A percentile compares a stretch with the other conserved stretches of the same genome.
Evolutionary conservation across 1,140 invertebrate species (phyloP).

Genomic region (Thalassaphorura encarpata): DNA sequence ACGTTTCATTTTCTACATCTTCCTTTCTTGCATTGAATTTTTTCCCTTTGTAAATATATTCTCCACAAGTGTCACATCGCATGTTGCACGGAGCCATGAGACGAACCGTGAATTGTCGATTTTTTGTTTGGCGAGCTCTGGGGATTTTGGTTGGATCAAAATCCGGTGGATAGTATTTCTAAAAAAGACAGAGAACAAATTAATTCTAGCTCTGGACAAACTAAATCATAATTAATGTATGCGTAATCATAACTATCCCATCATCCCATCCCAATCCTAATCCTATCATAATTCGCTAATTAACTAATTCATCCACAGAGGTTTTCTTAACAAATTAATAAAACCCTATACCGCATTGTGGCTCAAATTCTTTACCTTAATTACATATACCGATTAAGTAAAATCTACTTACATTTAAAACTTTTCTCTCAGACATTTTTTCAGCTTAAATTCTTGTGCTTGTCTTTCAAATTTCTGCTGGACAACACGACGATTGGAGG

Average conservation of each 20-base stretch:
- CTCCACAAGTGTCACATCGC: conserved; percentile 95
- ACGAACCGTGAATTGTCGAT: conserved; percentile 93
- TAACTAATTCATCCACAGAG: too few relatives aligned
- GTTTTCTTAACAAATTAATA: too few relatives aligned
- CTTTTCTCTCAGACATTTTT: conserved; percentile 85
- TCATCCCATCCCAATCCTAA: too few relatives aligned
- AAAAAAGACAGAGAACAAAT: conserved; percentile 35
- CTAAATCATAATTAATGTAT: too few relatives aligned
- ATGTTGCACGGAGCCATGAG: conserved; percentile 99
- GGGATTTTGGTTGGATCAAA: conserved; percentile 99
- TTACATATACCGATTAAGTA: conserved; percentile 2
- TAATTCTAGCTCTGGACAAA: too few relatives aligned
- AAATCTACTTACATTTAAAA: conserved; percentile 67
- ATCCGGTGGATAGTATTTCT: conserved; percentile 99
- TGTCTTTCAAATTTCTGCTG: too few relatives aligned
- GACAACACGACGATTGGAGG: too few relatives aligned
- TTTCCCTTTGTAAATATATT: conserved; percentile 99
- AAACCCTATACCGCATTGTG: too few relatives aligned
- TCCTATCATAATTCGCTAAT: too few relatives aligned
- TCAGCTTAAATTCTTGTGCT: too few relatives aligned
- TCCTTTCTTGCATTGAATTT: conserved; percentile 99
- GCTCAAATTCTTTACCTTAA: background rate
- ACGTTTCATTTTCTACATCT: conserved; percentile 95
- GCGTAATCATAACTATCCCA: too few relatives aligned
- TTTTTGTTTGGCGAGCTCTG: conserved; percentile 86